Percentiles rank a stretch among this genome's conserved stretches.
phyloP scores from a whole-genome alignment of 2,113 vertebrate genomes.

The Murina feae region DNA sequence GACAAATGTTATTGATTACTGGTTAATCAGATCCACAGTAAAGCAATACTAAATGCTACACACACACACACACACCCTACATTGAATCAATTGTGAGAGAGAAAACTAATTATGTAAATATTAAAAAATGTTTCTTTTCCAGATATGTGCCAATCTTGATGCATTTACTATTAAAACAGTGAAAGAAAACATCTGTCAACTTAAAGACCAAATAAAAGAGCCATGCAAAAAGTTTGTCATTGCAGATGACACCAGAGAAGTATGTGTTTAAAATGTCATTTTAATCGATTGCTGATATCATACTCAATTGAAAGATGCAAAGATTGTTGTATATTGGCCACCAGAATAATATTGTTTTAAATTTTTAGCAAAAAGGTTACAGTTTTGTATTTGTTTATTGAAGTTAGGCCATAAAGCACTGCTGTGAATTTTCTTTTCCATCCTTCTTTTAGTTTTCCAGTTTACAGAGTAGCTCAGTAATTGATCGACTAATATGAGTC shows the following conservation, averaged over 20 bases:
- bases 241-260: constrained; percentile 86
- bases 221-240: constrained; percentile 84
- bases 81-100: not conserved
- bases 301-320: not conserved
- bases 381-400: not conserved
- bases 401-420: not conserved
- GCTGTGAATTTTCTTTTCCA: not conserved
- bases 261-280: constrained; percentile 68
- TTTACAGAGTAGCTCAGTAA: not conserved
- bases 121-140: constrained; percentile 45
- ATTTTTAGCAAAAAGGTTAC: not conserved
- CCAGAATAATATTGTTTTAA: not conserved
- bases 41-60: not conserved
- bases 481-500: not conserved
- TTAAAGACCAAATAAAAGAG: constrained; percentile 83
- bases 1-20: not conserved
- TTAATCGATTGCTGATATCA: not conserved
- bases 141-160: constrained; percentile 97
- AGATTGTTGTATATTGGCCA: not conserved
- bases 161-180: constrained; percentile 91
- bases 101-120: constrained; percentile 32
- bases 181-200: constrained; percentile 67
- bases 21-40: not conserved
- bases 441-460: not conserved
- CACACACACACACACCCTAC: not conserved